Percentiles rank a stretch among this genome's conserved stretches.
These are phyloP conservation scores for Aix galericulata DNA, from an alignment of 2,113 vertebrate genomes.

Conservation along the genomic window DNA sequence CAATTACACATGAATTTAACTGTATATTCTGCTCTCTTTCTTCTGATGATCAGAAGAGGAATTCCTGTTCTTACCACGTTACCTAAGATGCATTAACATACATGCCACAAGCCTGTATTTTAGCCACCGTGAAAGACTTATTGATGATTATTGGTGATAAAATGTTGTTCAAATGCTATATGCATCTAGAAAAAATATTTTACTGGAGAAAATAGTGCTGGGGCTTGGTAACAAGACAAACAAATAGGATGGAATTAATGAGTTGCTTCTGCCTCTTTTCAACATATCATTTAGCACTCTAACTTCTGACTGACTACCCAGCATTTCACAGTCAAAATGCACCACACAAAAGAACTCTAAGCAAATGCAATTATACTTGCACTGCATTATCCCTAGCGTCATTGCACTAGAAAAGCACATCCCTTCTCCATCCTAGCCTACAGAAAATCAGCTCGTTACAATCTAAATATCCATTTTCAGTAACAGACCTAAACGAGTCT, in stretches of 20 bases:
- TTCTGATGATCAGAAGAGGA: not conserved
- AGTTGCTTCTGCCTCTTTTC: not conserved
- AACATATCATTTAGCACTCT: not conserved
- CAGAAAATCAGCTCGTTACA: not conserved
- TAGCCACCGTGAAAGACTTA: not conserved
- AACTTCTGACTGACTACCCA: not conserved
- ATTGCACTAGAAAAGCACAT: not conserved
- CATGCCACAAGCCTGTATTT: not conserved
- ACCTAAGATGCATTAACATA: not conserved
- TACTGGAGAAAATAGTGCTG: not conserved
- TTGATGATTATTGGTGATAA: not conserved
- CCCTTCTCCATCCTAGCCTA: not conserved
- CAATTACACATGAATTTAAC: not conserved
- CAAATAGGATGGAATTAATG: not conserved
- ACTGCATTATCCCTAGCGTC: rapidly evolving
- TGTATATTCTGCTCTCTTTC: not conserved
- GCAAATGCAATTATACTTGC: not conserved
- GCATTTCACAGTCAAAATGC: not conserved
- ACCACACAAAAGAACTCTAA: not conserved
- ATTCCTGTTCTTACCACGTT: not conserved
- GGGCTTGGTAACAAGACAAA: not conserved
- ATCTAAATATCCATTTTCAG: not conserved
- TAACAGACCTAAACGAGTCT: not conserved
- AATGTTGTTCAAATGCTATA: not conserved
- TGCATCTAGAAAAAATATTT: not conserved